Evolutionary conservation across 2,888 invertebrate genomes (phyloP), one percentile per base, ranked within the genome.

Genomic region (Cephus nigrinus): DNA sequence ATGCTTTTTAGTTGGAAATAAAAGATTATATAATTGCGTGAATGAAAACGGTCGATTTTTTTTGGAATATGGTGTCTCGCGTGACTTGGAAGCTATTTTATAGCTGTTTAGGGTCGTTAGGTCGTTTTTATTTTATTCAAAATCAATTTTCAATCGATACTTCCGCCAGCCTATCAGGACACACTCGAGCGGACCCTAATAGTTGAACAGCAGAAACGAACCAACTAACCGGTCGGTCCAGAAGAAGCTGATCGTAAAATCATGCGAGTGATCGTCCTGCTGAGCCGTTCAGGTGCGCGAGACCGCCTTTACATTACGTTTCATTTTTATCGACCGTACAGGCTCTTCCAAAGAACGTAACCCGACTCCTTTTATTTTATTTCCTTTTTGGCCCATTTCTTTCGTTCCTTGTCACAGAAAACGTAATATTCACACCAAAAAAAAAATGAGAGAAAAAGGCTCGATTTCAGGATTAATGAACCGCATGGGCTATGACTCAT

Each of bases 191-290:
- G 31, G 12, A 32, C 0, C 71, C 31, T 9, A 71, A 71, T 15
- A 71, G 71, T 12, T 23, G 71, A 55, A 55, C 23, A 55, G 33
- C 71, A 71, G 71, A 31, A 33, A 32, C 71, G 71, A 71, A 55
- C 40, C 15, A 40, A 23, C 40, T 30, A 69, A 32, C 71, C 71
- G 71, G 71, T 71, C 71, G 71, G 31, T 32, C 71, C 71, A 33
- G 32, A 33, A 71, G 32, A 31, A 71, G 71, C 31, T 31, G 71
- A 3, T 71, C 71, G 71, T 71, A 71, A 71, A 71, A 71, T 71
- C 11, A n/a, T 31, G 3, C n/a, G 33, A 71, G 71, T 32, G 33
- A 71, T 71, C 31, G 31, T 33, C 33, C 15, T 71, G 71, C 31
- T 23, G 12, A 71, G 32, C 31, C 71, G 71, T 31, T 71, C 71